Evolutionary conservation across 2,797 vertebrate species (phyloP), one percentile per base, ranked within the genome.

Genomic region (Epinephelus awoara): DNA sequence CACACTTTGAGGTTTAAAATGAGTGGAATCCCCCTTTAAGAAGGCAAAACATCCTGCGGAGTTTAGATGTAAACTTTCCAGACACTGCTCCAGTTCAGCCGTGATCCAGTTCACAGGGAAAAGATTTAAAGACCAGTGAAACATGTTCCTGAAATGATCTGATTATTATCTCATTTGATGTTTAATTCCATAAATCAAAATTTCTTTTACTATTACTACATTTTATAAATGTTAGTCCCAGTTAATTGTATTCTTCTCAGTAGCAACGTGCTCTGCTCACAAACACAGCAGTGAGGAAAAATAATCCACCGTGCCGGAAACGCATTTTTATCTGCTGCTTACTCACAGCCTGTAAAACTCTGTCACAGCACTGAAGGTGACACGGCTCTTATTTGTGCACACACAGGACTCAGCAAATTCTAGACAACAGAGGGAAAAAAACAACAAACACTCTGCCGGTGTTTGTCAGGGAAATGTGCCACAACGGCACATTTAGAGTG

Each of bases 361-460:
- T 27, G 76, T 65, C 79, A 73, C 81, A 29, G 52, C 72, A 44
- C 61, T 70, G 84, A 80, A 80, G 84, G 84, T 83, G 87, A 82
- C 78, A 66, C 58, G 1, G 42, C 76, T 61, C 51, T 76, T 75
- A 67, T 77, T 78, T 79, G 64, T 63, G 66, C 73, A 70, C 65
- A 40, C 29, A 14, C 61, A 67, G 17, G 56, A 74, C 75, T 81
- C 85, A 74, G 79, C 79, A 67, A 27, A 61, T 75, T 78, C 21
- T 5, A 14, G 18, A 82, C 72, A 79, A 66, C 58, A 72, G 34
- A 69, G 62, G 62, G 4, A 25, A 76, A 52, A 65, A 63, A 63
- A 12, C 34, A 69, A 71, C 42, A 58, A 68, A 50, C 72, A 2
- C 21, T 59, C 15, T 8, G 46, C 19, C 0, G 34, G 18, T 27